phyloP scores from a whole-genome alignment of 1,140 invertebrate species.

The Eupeodes corollae region DNA sequence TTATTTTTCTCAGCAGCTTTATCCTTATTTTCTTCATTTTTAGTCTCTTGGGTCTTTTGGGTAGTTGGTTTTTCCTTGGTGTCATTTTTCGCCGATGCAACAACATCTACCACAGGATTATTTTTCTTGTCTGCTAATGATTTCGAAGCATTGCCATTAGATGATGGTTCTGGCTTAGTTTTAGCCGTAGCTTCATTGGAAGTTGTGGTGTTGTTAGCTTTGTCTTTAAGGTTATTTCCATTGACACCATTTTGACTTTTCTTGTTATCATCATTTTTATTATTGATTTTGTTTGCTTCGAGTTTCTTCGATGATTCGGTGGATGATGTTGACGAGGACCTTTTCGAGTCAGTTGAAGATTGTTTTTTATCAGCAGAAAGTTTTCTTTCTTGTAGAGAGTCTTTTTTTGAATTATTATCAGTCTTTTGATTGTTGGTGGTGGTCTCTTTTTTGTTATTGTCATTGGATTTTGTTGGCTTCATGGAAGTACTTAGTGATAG shows the following conservation, averaged over 20 bases:
- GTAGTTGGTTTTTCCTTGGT: conserved; percentile 2
- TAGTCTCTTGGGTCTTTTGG: conserved; percentile 4
- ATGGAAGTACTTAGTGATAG: no score
- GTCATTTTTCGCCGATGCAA: background rate
- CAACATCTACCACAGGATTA: conserved; percentile 1
- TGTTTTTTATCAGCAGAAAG: no score
- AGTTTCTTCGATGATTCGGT: no score
- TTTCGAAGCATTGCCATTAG: background rate
- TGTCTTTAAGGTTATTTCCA: background rate
- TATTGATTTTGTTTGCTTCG: no score
- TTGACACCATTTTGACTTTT: conserved; percentile 18
- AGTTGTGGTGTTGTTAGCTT: background rate
- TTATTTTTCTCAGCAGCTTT: background rate
- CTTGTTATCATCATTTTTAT: conserved; percentile 9
- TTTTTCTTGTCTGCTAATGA: conserved; percentile 6
- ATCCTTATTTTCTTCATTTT: background rate
- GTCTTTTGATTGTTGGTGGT: background rate
- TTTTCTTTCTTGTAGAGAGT: no score
- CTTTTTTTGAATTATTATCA: no score
- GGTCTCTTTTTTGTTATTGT: conserved; percentile 10
- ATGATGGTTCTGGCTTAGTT: conserved; percentile 9
- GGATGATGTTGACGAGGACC: no score
- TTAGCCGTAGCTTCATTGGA: conserved; percentile 10
- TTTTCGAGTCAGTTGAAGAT: no score
- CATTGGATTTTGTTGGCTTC: conserved; percentile 13